Evolutionary conservation across 2,113 vertebrate genomes (phyloP).

Genomic region (Grallaria varia): DNA sequence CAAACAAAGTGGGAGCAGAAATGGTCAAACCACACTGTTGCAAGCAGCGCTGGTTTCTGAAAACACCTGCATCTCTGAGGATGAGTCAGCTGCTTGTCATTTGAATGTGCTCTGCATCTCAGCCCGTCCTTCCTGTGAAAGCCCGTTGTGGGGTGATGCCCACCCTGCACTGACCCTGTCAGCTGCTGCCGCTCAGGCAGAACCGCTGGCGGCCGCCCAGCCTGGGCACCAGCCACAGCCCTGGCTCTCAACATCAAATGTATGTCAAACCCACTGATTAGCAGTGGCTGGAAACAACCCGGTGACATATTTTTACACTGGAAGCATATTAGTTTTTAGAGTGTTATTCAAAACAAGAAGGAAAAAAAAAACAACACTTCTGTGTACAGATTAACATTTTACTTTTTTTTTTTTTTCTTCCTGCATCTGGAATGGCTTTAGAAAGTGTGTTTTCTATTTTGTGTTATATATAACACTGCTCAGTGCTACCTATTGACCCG

Average conservation of each 20-base stretch:
- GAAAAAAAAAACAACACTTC: fast-evolving
- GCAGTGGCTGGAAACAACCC: background rate
- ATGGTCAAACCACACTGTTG: background rate
- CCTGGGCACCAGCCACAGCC: background rate
- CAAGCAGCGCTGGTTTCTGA: background rate
- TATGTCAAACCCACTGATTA: background rate
- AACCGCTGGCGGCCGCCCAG: background rate
- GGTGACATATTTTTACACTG: background rate
- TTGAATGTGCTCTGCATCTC: background rate
- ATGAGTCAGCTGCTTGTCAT: background rate
- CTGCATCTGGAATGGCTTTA: background rate
- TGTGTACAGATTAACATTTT: background rate
- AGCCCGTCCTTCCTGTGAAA: background rate
- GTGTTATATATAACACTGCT: background rate
- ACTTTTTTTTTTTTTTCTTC: background rate
- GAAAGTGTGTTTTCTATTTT: background rate
- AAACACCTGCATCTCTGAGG: background rate
- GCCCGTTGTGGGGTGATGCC: background rate
- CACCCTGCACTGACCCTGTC: background rate
- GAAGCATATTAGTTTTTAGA: background rate
- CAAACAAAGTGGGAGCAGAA: background rate
- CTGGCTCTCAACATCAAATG: background rate
- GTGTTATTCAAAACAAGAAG: background rate
- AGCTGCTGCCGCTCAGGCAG: background rate
- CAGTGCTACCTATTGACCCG: background rate